Conservation (phyloP, 2,797 vertebrate species). For the Amazonetta brasiliensis region DNA sequence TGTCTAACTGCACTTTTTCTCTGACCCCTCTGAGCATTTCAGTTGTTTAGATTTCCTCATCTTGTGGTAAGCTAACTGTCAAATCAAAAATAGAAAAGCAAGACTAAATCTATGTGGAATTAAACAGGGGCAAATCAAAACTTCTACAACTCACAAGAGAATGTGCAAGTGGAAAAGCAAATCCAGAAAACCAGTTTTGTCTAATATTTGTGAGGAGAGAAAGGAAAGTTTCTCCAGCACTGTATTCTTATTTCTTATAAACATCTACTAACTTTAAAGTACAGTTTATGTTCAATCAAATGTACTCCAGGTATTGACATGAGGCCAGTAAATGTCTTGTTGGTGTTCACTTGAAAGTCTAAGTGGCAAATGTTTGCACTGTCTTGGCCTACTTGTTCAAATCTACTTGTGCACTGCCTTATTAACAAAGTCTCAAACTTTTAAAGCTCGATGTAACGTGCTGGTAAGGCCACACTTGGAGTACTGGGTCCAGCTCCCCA, state of each 20-base stretch:
- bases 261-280: not conserved
- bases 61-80: not conserved
- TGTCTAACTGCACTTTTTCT: not conserved
- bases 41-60: not conserved
- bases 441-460: not conserved
- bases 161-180: not conserved
- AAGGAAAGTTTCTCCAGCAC: not conserved
- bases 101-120: not conserved
- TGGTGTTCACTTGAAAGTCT: not conserved
- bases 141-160: not conserved
- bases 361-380: not conserved
- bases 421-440: not conserved
- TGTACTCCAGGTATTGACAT: not conserved
- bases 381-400: not conserved
- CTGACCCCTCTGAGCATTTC: not conserved
- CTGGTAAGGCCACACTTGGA: not conserved
- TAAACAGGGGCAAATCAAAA: not conserved
- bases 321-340: not conserved
- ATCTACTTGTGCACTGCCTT: not conserved
- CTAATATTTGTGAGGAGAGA: not conserved
- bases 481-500: not conserved
- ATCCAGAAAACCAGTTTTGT: not conserved
- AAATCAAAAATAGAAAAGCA: not conserved
- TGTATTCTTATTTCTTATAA: not conserved
- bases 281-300: not conserved